phyloP scores from a whole-genome alignment of 2,797 vertebrate genomes.

The Brachyalestes nurse region DNA sequence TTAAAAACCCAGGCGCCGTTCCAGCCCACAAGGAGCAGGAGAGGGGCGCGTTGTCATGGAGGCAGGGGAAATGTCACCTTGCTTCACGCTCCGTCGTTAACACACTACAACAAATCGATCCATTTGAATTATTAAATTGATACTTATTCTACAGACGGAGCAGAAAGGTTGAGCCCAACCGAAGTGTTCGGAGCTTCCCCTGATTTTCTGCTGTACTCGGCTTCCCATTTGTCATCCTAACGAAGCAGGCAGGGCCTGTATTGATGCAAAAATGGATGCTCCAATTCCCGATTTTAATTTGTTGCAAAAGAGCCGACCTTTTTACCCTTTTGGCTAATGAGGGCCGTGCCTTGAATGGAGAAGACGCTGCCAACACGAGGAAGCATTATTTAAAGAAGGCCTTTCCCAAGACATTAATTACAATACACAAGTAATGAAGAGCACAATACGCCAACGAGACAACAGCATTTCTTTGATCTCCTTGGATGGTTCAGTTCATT shows the following conservation, averaged over 20 bases:
- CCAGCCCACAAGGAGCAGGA: background rate
- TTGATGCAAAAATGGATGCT: slow-evolving; percentile 37
- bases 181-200: slow-evolving; percentile 14
- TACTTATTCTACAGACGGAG: slow-evolving; percentile 1
- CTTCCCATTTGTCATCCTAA: slow-evolving; percentile 41
- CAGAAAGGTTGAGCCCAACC: background rate
- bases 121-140: background rate
- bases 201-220: slow-evolving; percentile 2
- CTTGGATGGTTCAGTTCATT: slow-evolving; percentile 2
- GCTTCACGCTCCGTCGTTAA: slow-evolving; percentile 4
- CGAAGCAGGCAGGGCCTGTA: slow-evolving; percentile 23
- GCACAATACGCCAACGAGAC: slow-evolving; percentile 28
- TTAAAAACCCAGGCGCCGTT: background rate
- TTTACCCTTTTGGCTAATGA: slow-evolving; percentile 41
- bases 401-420: slow-evolving; percentile 40
- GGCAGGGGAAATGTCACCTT: slow-evolving; percentile 12
- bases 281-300: slow-evolving; percentile 46
- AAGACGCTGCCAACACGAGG: slow-evolving; percentile 15
- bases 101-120: slow-evolving; percentile 4
- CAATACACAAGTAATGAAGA: slow-evolving; percentile 28
- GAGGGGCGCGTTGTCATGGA: slow-evolving; percentile 6
- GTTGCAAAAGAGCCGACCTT: slow-evolving; percentile 25
- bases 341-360: slow-evolving; percentile 9
- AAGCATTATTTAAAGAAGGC: slow-evolving; percentile 24
- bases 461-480: slow-evolving; percentile 40